A percentile compares a stretch with the other conserved stretches of the same genome.
phyloP scores from a whole-genome alignment of 2,888 invertebrate genomes.

The Sepiola atlantica region DNA sequence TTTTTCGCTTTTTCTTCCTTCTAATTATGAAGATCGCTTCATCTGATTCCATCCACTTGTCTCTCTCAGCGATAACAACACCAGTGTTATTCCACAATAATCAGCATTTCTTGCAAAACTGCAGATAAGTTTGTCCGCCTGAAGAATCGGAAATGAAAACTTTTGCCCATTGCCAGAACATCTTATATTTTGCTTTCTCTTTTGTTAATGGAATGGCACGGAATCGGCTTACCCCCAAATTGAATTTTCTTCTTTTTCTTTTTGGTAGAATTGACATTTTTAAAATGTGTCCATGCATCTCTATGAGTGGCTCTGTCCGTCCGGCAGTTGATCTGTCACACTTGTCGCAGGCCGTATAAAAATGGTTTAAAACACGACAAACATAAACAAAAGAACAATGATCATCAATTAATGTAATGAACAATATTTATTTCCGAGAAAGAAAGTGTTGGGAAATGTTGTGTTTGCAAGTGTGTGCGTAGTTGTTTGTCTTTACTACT shows the following conservation, averaged over 20 bases:
- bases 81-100: not conserved
- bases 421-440: too few relatives aligned
- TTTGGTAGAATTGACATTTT: too few relatives aligned
- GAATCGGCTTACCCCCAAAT: not conserved
- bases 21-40: not conserved
- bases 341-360: too few relatives aligned
- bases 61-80: not conserved
- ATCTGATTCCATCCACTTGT: not conserved
- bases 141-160: not conserved
- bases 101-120: not conserved
- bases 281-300: too few relatives aligned
- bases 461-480: too few relatives aligned
- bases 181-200: not conserved
- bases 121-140: not conserved
- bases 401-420: too few relatives aligned
- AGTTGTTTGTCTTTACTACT: too few relatives aligned
- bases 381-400: too few relatives aligned
- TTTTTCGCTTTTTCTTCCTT: not conserved
- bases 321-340: too few relatives aligned
- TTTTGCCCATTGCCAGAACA: not conserved
- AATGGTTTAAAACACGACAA: too few relatives aligned
- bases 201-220: not conserved
- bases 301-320: too few relatives aligned
- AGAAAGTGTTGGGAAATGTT: too few relatives aligned
- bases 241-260: not conserved